Evolutionary conservation across 2,888 invertebrate species (phyloP).

Genomic region (Andricus quercusramuli): DNA sequence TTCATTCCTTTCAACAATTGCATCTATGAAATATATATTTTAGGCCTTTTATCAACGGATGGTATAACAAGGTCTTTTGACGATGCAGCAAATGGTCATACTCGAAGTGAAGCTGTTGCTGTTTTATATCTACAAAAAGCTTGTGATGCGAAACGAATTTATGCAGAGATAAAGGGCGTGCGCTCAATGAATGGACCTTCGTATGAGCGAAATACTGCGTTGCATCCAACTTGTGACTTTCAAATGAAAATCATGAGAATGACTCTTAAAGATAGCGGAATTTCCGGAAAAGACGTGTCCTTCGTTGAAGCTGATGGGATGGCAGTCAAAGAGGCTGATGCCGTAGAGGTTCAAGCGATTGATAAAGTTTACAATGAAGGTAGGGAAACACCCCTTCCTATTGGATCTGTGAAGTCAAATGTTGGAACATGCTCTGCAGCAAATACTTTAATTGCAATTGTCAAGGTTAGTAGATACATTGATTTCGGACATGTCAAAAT

Average conservation of each 20-base stretch:
- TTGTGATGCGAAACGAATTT: too few species aligned
- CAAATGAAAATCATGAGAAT: conserved; percentile 48
- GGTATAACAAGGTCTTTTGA: conserved; percentile 54
- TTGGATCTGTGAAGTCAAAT: conserved; percentile 60
- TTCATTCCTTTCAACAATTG: background rate
- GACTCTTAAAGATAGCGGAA: background rate
- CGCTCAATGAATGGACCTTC: too few species aligned
- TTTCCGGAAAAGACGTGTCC: conserved; percentile 52
- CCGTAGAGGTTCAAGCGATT: background rate
- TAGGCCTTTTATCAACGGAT: conserved; percentile 52
- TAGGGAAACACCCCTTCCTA: conserved; percentile 52
- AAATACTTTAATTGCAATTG: conserved; percentile 45
- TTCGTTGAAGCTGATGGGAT: conserved; percentile 79
- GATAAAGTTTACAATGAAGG: conserved; percentile 54
- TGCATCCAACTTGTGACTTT: conserved; percentile 43
- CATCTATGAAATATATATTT: conserved; percentile 58
- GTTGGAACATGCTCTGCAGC: conserved; percentile 45
- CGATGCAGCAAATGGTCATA: conserved; percentile 48
- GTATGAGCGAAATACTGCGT: background rate
- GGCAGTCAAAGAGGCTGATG: conserved; percentile 74
- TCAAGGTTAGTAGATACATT: conserved; percentile 47
- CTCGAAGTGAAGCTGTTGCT: background rate
- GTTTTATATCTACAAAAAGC: too few species aligned
- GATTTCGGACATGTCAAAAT: too few species aligned
- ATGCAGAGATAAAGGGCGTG: too few species aligned